Evolutionary conservation across 2,888 invertebrate genomes (phyloP), one percentile per base, ranked within the genome.

Genomic region (Machimus atricapillus): DNA sequence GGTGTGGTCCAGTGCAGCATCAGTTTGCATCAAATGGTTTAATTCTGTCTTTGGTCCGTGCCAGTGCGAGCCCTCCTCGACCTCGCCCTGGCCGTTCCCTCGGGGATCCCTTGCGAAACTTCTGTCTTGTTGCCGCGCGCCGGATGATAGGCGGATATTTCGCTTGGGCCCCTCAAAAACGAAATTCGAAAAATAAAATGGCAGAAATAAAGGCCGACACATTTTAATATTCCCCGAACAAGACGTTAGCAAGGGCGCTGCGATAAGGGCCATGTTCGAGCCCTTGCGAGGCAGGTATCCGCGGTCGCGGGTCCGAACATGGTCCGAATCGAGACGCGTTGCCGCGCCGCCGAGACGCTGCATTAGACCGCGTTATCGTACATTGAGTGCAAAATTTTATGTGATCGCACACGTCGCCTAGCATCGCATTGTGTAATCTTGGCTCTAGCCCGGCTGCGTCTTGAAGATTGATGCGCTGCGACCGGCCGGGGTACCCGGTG

Each of bases 241-340:
- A 87, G 88, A 88, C 86, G 81, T 88, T 87, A 86, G 85, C 86
- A 88, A 85, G 87, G 81, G 86, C 76, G 82, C 87, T 87, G 23
- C 86, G 88, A 88, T 87, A 87, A 87, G 78, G 56, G 16, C 86
- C 77, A 83, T 85, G 79, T 87, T 86, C 74, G 74, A 8, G n/a
- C 86, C 31, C 37, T 16, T 23, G 40, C 27, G 74, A 86, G 82
- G 82, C 87, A 86, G 86, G 86, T 82, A 73, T 82, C 58, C 31
- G 4, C 46, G 27, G 87, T 31, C 40, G 58, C 58, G 76, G 76
- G 9, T 31, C 37, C 19, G 16, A 73, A 34, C 66, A 77, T 19
- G 8, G 46, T 23, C 74, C 16, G 34, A 81, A 74, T 43, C 81
- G 74, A 31, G 31, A 66, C 81, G 40, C 31, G 52, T 43, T 40